Conservation (phyloP, 2,113 vertebrate genomes). For the Todiramphus chloris region DNA sequence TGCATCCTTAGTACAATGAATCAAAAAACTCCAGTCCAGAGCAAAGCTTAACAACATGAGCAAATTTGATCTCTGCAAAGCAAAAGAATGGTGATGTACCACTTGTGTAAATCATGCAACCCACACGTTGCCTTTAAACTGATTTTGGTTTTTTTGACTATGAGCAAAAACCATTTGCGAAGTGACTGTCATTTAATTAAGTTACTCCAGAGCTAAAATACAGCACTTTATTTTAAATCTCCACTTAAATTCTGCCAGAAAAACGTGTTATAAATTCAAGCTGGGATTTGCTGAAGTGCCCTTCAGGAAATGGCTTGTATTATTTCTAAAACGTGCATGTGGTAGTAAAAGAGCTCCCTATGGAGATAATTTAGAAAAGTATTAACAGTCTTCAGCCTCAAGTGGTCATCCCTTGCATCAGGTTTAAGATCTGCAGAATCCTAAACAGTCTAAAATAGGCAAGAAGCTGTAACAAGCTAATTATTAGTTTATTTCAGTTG, state of each 20-base stretch:
- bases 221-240: background rate
- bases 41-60: background rate
- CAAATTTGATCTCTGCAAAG: background rate
- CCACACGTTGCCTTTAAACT: background rate
- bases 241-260: background rate
- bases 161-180: background rate
- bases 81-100: background rate
- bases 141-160: background rate
- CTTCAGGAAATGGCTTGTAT: background rate
- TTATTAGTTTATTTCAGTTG: background rate
- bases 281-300: background rate
- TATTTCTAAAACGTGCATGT: background rate
- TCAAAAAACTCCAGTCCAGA: background rate
- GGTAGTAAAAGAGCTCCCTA: background rate
- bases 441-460: background rate
- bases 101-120: background rate
- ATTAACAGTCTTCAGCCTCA: background rate
- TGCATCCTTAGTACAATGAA: background rate
- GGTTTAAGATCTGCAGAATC: background rate
- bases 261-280: background rate
- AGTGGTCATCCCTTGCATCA: background rate
- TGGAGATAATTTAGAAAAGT: background rate
- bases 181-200: background rate
- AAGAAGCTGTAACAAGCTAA: background rate
- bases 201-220: background rate